These are phyloP conservation scores for Dinoponera quadriceps DNA, from an alignment of 1,140 invertebrate genomes.

Conservation along the genomic window DNA sequence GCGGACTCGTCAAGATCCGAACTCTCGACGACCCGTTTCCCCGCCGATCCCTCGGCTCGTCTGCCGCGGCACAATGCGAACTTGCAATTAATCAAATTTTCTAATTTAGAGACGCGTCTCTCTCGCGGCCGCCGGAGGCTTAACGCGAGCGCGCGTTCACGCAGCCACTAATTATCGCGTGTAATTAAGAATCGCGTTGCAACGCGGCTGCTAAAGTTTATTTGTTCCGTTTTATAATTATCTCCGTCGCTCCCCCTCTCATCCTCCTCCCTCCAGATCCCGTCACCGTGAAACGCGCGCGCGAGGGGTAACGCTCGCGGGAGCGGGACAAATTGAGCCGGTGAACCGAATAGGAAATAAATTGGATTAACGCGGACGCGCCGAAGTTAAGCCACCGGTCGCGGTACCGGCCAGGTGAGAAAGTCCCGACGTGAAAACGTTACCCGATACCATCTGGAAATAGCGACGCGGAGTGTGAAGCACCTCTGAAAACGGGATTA, in stretches of 20 bases:
- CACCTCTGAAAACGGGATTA: conserved; percentile 55
- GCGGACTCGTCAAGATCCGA: no score
- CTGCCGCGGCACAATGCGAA: no score
- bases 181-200: conserved; percentile 11
- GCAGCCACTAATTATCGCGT: neutral
- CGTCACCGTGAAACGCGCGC: no score
- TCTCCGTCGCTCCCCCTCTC: neutral
- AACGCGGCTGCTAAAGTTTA: conserved; percentile 9
- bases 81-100: neutral
- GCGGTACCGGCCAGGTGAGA: conserved; percentile 50
- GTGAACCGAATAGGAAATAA: conserved; percentile 40
- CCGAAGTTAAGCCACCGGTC: conserved; percentile 47
- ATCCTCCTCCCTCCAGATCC: neutral
- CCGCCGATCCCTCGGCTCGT: no score
- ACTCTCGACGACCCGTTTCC: no score
- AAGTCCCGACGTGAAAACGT: conserved; percentile 47
- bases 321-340: conserved; percentile 28
- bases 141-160: neutral
- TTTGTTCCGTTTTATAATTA: conserved; percentile 31
- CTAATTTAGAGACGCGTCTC: neutral
- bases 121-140: neutral
- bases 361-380: conserved; percentile 47
- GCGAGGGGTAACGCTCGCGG: no score
- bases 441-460: conserved; percentile 52
- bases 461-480: conserved; percentile 48